Evolutionary conservation across 2,888 invertebrate species (phyloP).

Genomic region (Drosophila nr. medialis): DNA sequence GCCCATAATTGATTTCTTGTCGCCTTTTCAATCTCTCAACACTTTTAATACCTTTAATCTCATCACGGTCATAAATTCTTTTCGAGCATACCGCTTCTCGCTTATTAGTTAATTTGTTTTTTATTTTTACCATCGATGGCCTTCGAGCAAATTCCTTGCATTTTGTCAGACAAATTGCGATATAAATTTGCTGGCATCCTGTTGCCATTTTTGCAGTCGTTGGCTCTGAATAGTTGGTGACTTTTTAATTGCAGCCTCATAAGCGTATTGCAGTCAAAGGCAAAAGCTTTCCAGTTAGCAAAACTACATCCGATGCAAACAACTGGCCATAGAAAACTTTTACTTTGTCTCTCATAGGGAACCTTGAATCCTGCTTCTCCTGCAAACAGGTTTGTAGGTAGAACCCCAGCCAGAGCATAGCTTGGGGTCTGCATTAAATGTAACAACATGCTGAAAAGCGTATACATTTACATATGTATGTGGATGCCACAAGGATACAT

Average conservation of each 20-base stretch:
- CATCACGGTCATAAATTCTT: constrained; percentile 1
- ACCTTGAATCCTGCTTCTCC: background rate
- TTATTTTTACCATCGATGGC: background rate
- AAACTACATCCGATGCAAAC: constrained; percentile 26
- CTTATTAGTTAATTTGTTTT: constrained; percentile 1
- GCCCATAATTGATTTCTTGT: constrained; percentile 1
- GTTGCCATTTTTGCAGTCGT: constrained; percentile 27
- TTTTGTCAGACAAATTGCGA: constrained; percentile 18
- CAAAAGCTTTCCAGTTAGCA: constrained; percentile 20
- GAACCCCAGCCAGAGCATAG: background rate
- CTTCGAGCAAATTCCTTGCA: constrained; percentile 15
- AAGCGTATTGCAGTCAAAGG: constrained; percentile 35
- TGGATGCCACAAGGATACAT: constrained; percentile 30
- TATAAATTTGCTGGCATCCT: constrained; percentile 31
- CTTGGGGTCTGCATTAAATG: constrained; percentile 39
- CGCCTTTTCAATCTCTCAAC: constrained; percentile 3
- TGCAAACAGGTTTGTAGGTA: background rate
- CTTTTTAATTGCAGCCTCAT: constrained; percentile 62
- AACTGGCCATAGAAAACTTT: constrained; percentile 53
- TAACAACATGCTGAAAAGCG: constrained; percentile 48
- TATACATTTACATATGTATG: constrained; percentile 23
- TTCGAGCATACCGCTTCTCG: background rate
- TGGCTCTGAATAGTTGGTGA: constrained; percentile 43
- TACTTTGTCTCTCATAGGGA: constrained; percentile 29
- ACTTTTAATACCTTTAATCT: constrained; percentile 10